Evolutionary conservation across 2,888 invertebrate species (phyloP).

Genomic region (Platycnemis pennipes): DNA sequence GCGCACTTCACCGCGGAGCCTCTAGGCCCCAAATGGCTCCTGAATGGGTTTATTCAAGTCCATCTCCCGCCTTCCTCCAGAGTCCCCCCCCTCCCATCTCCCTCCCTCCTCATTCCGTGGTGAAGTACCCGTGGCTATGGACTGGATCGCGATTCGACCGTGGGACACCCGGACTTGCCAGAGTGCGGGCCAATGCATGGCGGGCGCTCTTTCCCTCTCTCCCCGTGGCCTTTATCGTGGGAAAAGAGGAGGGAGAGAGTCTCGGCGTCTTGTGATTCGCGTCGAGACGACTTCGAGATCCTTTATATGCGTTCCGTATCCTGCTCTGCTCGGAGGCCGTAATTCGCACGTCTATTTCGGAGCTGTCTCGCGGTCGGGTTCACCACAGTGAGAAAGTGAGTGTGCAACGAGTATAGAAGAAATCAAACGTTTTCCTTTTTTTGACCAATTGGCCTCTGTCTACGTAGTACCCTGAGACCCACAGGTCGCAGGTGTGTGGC

Average conservation of each 20-base stretch:
- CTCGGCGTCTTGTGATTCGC: neutral
- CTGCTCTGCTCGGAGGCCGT: neutral
- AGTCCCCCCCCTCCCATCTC: neutral
- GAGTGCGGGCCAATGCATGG: neutral
- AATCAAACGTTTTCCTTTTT: neutral
- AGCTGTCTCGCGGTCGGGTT: neutral
- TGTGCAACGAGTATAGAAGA: neutral
- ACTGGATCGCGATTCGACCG: neutral
- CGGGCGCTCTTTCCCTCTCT: neutral
- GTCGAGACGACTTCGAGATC: neutral
- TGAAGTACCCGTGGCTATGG: neutral
- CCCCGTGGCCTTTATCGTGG: neutral
- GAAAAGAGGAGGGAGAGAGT: neutral
- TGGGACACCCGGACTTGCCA: neutral
- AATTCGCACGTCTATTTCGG: constrained; percentile 9
- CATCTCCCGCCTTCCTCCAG: neutral
- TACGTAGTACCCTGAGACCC: too few species aligned
- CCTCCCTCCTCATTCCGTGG: neutral
- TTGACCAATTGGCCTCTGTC: too few species aligned
- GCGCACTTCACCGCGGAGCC: neutral
- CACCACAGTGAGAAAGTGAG: constrained; percentile 18
- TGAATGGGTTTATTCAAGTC: constrained; percentile 20
- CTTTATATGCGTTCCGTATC: neutral
- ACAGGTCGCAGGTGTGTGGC: too few species aligned
- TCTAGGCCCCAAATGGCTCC: neutral